Percentiles rank a stretch among this genome's conserved stretches.
Evolutionary conservation across 2,797 vertebrate genomes (phyloP).

Genomic region (Macropodus opercularis): DNA sequence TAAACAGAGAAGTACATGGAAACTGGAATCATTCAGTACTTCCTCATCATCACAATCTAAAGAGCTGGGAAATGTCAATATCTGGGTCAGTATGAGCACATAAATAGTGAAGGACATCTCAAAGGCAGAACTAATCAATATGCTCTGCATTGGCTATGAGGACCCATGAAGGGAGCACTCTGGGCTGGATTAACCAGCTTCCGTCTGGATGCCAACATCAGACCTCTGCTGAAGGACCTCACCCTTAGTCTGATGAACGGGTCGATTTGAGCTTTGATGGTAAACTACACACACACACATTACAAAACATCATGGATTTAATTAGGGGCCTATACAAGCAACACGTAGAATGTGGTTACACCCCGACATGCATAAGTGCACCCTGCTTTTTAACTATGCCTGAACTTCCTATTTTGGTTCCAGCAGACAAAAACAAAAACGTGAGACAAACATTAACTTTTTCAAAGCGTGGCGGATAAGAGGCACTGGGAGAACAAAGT

Average conservation of each 20-base stretch:
- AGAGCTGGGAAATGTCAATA: slow-evolving; percentile 28
- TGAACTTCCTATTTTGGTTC: slow-evolving; percentile 54
- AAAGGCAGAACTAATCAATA: slow-evolving; percentile 73
- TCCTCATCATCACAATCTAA: slow-evolving; percentile 24
- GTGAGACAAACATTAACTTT: slow-evolving; percentile 42
- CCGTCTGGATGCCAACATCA: slow-evolving; percentile 62
- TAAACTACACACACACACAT: slow-evolving; percentile 21
- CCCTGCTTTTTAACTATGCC: slow-evolving; percentile 44
- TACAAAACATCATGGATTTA: slow-evolving; percentile 20
- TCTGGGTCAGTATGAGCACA: slow-evolving; percentile 43
- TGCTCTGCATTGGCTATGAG: slow-evolving; percentile 52
- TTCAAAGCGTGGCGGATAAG: slow-evolving; percentile 50
- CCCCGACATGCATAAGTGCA: slow-evolving; percentile 43
- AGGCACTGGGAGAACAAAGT: slow-evolving; percentile 55
- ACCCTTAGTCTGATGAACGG: slow-evolving; percentile 41
- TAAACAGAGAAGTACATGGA: too few species aligned
- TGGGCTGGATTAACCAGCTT: slow-evolving; percentile 69
- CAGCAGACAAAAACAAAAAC: slow-evolving; percentile 17
- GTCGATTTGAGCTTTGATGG: slow-evolving; percentile 57
- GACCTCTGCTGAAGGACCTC: slow-evolving; percentile 48
- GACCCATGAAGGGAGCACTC: slow-evolving; percentile 47
- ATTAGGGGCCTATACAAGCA: slow-evolving; percentile 12
- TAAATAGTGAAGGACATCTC: slow-evolving; percentile 62
- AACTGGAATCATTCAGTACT: too few species aligned
- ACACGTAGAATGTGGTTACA: slow-evolving; percentile 13